phyloP scores from a whole-genome alignment of 1,140 invertebrate species.

The Diorhabda elongata region DNA sequence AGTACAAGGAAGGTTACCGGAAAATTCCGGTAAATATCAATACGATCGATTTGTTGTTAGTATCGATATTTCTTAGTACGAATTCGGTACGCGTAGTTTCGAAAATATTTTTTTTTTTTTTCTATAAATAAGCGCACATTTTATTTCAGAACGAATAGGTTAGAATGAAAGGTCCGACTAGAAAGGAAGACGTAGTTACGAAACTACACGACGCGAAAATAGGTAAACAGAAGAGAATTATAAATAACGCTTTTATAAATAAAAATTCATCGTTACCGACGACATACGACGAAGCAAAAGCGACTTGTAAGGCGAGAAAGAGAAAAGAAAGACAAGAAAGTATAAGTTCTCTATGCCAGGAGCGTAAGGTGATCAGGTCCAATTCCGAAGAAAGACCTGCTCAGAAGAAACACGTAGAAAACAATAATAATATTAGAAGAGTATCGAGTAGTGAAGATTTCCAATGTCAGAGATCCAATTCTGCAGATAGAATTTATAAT shows the following conservation, averaged over 20 bases:
- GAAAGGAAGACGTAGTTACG: conserved; percentile 32
- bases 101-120: neutral
- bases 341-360: conserved; percentile 58
- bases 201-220: conserved; percentile 17
- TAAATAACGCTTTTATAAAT: neutral
- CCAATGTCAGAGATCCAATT: conserved; percentile 47
- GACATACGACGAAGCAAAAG: conserved; percentile 43
- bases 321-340: conserved; percentile 73
- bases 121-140: neutral
- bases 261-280: conserved; percentile 10
- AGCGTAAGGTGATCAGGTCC: conserved; percentile 68
- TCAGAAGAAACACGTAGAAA: conserved; percentile 44
- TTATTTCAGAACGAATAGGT: neutral
- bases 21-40: too few species aligned
- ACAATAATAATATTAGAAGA: conserved; percentile 53
- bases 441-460: conserved; percentile 66
- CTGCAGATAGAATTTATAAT: conserved; percentile 22
- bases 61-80: neutral
- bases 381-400: conserved; percentile 64
- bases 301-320: conserved; percentile 54
- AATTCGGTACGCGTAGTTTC: neutral
- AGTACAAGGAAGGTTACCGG: too few species aligned
- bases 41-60: too few species aligned
- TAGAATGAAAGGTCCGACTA: conserved; percentile 41
- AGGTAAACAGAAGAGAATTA: conserved; percentile 19